Evolutionary conservation across 2,797 vertebrate genomes (phyloP).

Genomic region (Aulostomus chinensis): DNA sequence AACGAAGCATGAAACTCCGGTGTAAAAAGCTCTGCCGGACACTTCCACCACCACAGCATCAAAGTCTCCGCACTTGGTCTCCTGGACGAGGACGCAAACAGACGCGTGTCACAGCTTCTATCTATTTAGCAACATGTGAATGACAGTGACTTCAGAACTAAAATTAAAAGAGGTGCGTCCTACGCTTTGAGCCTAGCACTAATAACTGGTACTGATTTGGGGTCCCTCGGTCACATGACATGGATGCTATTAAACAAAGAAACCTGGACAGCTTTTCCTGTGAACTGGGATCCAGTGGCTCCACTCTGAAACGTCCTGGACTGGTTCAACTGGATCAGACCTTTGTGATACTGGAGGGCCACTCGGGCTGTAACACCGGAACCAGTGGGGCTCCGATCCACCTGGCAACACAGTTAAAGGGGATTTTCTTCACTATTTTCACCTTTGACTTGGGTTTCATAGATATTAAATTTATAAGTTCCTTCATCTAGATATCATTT

Average conservation of each 20-base stretch:
- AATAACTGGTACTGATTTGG: too few species aligned
- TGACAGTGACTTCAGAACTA: too few species aligned
- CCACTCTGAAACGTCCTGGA: slow-evolving; percentile 88
- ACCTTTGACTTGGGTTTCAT: too few species aligned
- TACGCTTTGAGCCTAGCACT: too few species aligned
- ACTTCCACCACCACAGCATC: slow-evolving; percentile 92
- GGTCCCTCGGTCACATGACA: too few species aligned
- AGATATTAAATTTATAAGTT: too few species aligned
- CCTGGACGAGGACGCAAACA: slow-evolving; percentile 71
- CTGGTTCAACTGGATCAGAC: slow-evolving; percentile 86
- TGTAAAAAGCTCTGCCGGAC: slow-evolving; percentile 90
- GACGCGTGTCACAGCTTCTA: too few species aligned
- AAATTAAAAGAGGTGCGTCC: too few species aligned
- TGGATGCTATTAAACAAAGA: too few species aligned
- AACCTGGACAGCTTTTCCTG: slow-evolving; percentile 85
- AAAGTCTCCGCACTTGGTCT: slow-evolving; percentile 86
- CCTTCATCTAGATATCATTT: too few species aligned
- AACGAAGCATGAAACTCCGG: slow-evolving; percentile 85
- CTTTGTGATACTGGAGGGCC: slow-evolving; percentile 92
- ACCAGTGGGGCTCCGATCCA: slow-evolving; percentile 93
- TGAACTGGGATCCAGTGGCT: slow-evolving; percentile 87
- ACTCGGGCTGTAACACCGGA: slow-evolving; percentile 95
- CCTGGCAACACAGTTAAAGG: slow-evolving; percentile 71
- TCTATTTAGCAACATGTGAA: too few species aligned
- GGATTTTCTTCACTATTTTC: too few species aligned